Conservation (phyloP, 2,113 vertebrate genomes). For the Prunella fulvescens region DNA sequence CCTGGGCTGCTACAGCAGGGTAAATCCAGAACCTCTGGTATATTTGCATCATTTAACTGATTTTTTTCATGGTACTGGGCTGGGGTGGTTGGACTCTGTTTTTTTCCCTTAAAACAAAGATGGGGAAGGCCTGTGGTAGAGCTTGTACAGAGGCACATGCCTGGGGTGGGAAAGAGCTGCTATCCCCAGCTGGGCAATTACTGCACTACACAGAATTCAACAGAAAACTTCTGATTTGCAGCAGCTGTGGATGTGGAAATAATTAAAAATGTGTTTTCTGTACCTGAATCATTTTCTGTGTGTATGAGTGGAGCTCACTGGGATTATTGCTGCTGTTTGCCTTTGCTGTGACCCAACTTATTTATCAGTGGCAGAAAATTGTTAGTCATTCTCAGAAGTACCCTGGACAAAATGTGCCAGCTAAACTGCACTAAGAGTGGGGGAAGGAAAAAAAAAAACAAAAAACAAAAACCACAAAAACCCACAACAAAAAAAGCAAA, state of each 20-base stretch:
- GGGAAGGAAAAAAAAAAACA: background rate
- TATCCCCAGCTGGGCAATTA: background rate
- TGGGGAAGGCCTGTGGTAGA: background rate
- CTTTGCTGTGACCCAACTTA: background rate
- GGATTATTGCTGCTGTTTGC: background rate
- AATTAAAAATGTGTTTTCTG: background rate
- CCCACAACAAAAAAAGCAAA: background rate
- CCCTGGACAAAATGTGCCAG: slow-evolving; percentile 38
- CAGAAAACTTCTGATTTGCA: background rate
- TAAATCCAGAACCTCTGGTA: background rate
- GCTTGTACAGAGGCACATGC: background rate
- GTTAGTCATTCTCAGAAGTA: background rate
- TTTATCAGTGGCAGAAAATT: background rate
- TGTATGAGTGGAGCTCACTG: background rate
- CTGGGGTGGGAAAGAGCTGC: background rate
- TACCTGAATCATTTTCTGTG: background rate
- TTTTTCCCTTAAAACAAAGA: background rate
- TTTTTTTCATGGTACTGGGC: rapidly evolving
- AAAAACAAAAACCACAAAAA: no score
- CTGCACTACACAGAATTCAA: background rate
- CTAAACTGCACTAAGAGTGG: background rate
- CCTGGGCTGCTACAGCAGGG: background rate
- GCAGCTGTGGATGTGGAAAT: background rate
- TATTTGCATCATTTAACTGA: background rate
- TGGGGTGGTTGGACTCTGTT: background rate